phyloP scores from a whole-genome alignment of 2,113 vertebrate genomes.

The Zosterops lateralis region DNA sequence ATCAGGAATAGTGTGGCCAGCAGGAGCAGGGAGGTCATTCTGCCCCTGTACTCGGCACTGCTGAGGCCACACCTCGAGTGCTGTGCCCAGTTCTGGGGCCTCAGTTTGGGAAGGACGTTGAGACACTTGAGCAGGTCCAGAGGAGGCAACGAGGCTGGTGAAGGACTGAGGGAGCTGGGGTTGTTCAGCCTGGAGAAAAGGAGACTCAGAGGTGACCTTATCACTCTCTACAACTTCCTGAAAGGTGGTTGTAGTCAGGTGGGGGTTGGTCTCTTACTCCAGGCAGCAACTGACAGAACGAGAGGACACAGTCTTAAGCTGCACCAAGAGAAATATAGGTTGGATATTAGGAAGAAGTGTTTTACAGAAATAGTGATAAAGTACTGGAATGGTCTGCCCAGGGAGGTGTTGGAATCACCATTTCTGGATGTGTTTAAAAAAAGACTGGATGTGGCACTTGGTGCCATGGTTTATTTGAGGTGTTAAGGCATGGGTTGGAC shows the following conservation, averaged over 20 bases:
- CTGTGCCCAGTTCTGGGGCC: too few species aligned
- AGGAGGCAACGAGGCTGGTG: neutral
- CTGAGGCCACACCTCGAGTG: too few species aligned
- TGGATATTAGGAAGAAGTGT: neutral
- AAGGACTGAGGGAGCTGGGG: rapidly evolving
- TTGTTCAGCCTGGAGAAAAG: neutral
- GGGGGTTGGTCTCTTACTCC: neutral
- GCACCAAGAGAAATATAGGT: neutral
- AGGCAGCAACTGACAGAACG: neutral
- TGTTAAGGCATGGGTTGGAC: neutral
- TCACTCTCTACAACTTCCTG: neutral
- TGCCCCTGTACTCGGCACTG: too few species aligned
- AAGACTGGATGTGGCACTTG: neutral
- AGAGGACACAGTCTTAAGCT: neutral
- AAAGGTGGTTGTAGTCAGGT: neutral
- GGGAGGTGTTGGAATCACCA: neutral
- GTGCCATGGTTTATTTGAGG: neutral
- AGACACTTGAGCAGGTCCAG: rapidly evolving
- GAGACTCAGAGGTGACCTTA: neutral
- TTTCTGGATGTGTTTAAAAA: too few species aligned
- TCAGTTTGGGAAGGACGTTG: neutral
- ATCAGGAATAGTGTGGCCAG: too few species aligned
- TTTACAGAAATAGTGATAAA: neutral
- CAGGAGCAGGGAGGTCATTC: too few species aligned
- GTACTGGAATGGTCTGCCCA: neutral